Evolutionary conservation across 2,888 invertebrate genomes (phyloP).

Genomic region (Theodoxus fluviatilis): DNA sequence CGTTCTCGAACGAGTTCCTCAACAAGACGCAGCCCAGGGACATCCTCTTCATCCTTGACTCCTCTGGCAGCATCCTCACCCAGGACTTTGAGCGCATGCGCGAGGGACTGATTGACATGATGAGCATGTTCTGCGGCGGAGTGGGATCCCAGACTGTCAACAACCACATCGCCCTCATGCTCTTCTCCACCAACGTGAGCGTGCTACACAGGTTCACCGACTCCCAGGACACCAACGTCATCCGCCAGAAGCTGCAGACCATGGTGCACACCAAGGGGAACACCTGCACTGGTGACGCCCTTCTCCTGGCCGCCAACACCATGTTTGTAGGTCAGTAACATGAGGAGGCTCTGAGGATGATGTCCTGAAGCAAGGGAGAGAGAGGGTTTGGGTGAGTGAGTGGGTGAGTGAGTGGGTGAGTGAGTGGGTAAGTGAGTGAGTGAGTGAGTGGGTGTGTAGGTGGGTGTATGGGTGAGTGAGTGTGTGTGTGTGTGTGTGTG

Average conservation of each 20-base stretch:
- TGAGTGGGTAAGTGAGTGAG: no score
- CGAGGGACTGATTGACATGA: conserved; percentile 27
- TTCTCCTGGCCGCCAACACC: conserved; percentile 15
- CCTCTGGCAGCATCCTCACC: conserved; percentile 28
- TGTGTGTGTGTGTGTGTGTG: no score
- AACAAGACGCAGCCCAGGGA: conserved; percentile 28
- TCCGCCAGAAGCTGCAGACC: conserved; percentile 20
- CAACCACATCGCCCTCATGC: conserved; percentile 30
- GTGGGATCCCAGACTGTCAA: conserved; percentile 24
- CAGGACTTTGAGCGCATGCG: conserved; percentile 29
- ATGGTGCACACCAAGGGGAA: conserved; percentile 29
- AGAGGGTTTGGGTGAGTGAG: no score
- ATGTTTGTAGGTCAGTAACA: no score
- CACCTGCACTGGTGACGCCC: conserved; percentile 30
- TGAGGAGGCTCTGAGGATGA: no score
- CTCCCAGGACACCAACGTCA: conserved; percentile 17
- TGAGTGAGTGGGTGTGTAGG: no score
- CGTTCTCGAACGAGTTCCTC: no score
- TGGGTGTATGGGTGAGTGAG: no score
- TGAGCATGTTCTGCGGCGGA: conserved; percentile 30
- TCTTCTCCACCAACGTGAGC: conserved; percentile 26
- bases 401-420: no score
- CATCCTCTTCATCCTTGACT: conserved; percentile 30
- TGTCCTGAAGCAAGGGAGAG: no score
- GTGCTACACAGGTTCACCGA: conserved; percentile 28